Percentiles rank a stretch among this genome's conserved stretches.
These are phyloP conservation scores for Anoplolepis gracilipes DNA, from an alignment of 1,140 invertebrate genomes.

Conservation along the genomic window DNA sequence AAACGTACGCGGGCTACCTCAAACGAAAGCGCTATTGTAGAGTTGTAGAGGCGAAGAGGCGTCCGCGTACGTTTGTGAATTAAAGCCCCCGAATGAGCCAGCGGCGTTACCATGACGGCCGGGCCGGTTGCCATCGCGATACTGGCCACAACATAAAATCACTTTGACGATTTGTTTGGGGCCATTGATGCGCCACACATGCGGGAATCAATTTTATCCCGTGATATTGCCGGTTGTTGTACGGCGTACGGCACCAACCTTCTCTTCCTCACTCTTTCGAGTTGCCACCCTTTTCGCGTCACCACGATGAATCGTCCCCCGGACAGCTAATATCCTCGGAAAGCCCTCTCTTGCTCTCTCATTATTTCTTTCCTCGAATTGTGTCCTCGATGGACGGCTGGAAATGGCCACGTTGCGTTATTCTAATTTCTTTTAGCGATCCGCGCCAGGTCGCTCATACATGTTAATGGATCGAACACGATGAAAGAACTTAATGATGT, in stretches of 20 bases:
- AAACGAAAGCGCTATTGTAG: constrained; percentile 66
- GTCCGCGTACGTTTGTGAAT: constrained; percentile 78
- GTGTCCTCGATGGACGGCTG: constrained; percentile 40
- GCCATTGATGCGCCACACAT: constrained; percentile 80
- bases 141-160: constrained; percentile 84
- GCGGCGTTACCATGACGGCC: constrained; percentile 79
- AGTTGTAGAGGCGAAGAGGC: no score
- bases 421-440: constrained; percentile 49
- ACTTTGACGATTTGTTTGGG: constrained; percentile 84
- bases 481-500: constrained; percentile 6
- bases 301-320: constrained; percentile 56
- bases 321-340: constrained; percentile 68
- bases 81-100: constrained; percentile 80
- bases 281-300: background rate
- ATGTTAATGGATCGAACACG: constrained; percentile 33
- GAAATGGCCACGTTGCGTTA: constrained; percentile 29
- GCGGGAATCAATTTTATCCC: constrained; percentile 82
- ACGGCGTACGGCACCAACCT: background rate
- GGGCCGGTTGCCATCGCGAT: constrained; percentile 84
- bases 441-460: background rate
- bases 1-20: constrained; percentile 66
- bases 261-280: constrained; percentile 10
- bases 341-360: constrained; percentile 61
- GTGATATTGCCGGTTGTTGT: background rate
- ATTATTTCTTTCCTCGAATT: constrained; percentile 12